Conservation (phyloP, 2,797 vertebrate genomes). For the Hyperoplus lanceolatus region DNA sequence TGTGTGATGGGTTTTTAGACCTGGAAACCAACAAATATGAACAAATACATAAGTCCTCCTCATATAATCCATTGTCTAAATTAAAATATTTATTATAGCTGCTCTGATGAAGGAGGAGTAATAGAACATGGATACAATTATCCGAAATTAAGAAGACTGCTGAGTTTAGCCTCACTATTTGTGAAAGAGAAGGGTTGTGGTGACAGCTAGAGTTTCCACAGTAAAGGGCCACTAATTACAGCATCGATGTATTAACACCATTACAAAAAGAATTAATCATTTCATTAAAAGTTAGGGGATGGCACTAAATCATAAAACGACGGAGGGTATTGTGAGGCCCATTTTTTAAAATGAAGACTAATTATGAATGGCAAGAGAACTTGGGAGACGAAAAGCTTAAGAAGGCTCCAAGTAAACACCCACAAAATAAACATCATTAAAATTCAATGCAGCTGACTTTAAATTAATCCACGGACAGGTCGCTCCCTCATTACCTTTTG, state of each 20-base stretch:
- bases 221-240: slow-evolving; percentile 75
- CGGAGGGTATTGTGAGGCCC: slow-evolving; percentile 42
- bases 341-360: slow-evolving; percentile 76
- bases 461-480: slow-evolving; percentile 68
- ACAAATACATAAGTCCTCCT: not conserved
- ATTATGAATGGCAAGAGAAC: slow-evolving; percentile 75
- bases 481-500: slow-evolving; percentile 58
- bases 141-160: no score
- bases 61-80: not conserved
- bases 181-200: slow-evolving; percentile 23
- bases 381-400: slow-evolving; percentile 67
- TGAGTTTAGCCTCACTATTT: slow-evolving; percentile 15
- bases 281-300: slow-evolving; percentile 78
- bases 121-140: not conserved
- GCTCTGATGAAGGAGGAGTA: not conserved
- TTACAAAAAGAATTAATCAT: slow-evolving; percentile 83
- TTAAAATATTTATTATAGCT: not conserved
- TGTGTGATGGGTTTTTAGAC: not conserved
- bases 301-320: slow-evolving; percentile 82
- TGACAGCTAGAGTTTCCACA: slow-evolving; percentile 53
- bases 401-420: slow-evolving; percentile 74
- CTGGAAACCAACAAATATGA: not conserved
- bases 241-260: slow-evolving; percentile 82
- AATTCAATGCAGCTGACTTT: slow-evolving; percentile 59
- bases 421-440: slow-evolving; percentile 75